Percentiles rank a stretch among this genome's conserved stretches.
Conservation (phyloP, 2,113 vertebrate genomes). For the Hydrochoerus hydrochaeris region DNA sequence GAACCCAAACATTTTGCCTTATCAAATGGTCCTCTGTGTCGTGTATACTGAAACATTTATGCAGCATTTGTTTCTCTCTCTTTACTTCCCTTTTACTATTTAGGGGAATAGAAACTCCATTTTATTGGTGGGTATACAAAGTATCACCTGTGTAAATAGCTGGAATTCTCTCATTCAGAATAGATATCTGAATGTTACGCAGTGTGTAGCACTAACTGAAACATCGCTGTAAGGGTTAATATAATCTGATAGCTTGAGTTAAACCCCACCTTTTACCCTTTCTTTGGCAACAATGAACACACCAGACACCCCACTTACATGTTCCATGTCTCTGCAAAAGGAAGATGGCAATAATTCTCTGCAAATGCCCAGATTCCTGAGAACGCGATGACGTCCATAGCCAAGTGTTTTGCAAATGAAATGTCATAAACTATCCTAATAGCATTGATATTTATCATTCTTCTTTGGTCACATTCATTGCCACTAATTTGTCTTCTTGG, state of each 20-base stretch:
- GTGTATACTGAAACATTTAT: not conserved
- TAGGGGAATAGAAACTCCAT: not conserved
- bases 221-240: not conserved
- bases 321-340: not conserved
- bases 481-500: not conserved
- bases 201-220: not conserved
- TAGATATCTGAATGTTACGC: not conserved
- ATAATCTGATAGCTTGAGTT: not conserved
- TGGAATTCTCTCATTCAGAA: not conserved
- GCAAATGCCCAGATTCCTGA: not conserved
- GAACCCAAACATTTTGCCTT: not conserved
- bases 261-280: not conserved
- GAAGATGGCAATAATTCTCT: not conserved
- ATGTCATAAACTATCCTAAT: not conserved
- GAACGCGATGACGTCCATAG: not conserved
- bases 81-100: not conserved
- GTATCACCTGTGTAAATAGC: not conserved
- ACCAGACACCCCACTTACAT: not conserved
- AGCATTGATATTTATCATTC: not conserved
- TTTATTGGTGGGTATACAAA: not conserved
- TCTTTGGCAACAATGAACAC: no score
- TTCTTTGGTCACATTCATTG: not conserved
- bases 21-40: not conserved
- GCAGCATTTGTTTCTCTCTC: not conserved
- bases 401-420: not conserved